A percentile compares a stretch with the other conserved stretches of the same genome.
Evolutionary conservation across 64 coral and sea anemone genomes (phyloP).

Genomic region (Pocillopora damicornis): DNA sequence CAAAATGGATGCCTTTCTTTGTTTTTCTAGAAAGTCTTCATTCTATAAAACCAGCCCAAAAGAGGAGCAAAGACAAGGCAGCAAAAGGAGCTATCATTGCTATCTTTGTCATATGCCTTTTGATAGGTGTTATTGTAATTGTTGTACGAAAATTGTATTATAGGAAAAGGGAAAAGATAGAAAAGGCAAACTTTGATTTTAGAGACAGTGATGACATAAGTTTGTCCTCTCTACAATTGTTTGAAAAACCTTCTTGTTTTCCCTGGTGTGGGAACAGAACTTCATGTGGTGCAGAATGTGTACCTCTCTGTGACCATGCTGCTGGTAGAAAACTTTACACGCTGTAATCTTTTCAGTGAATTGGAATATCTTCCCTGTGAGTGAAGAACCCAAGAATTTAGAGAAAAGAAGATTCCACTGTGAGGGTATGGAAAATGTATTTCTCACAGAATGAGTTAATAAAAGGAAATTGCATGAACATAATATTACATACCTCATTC

Average conservation of each 20-base stretch:
- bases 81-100: not conserved
- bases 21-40: not conserved
- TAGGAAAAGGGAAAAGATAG: slow-evolving; percentile 14
- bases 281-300: not conserved
- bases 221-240: slow-evolving; percentile 48
- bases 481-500: too few relatives aligned
- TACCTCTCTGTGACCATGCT: not conserved
- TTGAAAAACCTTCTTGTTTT: slow-evolving; percentile 9
- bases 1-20: not conserved
- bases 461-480: too few relatives aligned
- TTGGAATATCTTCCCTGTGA: not conserved
- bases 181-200: slow-evolving; percentile 94
- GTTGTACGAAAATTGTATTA: slow-evolving; percentile 15
- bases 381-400: too few relatives aligned
- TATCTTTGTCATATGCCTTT: not conserved
- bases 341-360: not conserved
- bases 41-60: not conserved
- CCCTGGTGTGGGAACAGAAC: slow-evolving; percentile 5
- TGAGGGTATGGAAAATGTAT: too few relatives aligned
- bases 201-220: slow-evolving; percentile 68
- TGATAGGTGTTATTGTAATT: not conserved
- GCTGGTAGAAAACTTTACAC: not conserved
- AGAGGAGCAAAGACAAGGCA: not conserved
- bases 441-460: too few relatives aligned
- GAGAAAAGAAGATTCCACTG: too few relatives aligned